Percentiles rank a stretch among this genome's conserved stretches.
These are phyloP conservation scores for Eupithecia centaureata DNA, from an alignment of 2,888 invertebrate genomes.

Conservation along the genomic window DNA sequence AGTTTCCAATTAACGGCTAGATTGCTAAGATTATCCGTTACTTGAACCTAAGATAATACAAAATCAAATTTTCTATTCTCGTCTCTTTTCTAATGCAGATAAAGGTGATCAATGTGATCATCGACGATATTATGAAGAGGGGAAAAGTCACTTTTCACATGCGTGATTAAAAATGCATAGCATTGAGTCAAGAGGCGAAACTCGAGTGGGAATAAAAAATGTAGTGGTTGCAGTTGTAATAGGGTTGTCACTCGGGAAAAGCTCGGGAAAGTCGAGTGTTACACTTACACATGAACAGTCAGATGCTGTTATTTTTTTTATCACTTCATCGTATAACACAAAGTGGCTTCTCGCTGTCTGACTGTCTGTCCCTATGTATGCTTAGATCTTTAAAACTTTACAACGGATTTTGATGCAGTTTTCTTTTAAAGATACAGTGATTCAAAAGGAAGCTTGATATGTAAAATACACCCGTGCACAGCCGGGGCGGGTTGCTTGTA, in stretches of 20 bases:
- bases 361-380: no score
- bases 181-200: not conserved
- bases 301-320: no score
- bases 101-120: not conserved
- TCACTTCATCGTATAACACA: no score
- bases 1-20: constrained; percentile 42
- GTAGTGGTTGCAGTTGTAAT: not conserved
- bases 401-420: no score
- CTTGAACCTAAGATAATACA: constrained; percentile 5
- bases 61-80: not conserved
- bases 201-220: not conserved
- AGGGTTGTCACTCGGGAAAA: not conserved
- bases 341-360: no score
- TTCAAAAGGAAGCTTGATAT: no score
- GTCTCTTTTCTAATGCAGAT: not conserved
- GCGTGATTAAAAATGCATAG: constrained; percentile 1
- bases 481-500: no score
- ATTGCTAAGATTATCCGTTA: constrained; percentile 30
- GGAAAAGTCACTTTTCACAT: not conserved
- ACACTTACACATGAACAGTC: no score
- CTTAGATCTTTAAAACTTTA: no score
- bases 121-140: not conserved
- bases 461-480: no score
- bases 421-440: no score
- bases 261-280: not conserved